A percentile compares a stretch with the other conserved stretches of the same genome.
These are phyloP conservation scores for Nyleta sp. DNA, from an alignment of 2,888 invertebrate species.

Conservation along the genomic window DNA sequence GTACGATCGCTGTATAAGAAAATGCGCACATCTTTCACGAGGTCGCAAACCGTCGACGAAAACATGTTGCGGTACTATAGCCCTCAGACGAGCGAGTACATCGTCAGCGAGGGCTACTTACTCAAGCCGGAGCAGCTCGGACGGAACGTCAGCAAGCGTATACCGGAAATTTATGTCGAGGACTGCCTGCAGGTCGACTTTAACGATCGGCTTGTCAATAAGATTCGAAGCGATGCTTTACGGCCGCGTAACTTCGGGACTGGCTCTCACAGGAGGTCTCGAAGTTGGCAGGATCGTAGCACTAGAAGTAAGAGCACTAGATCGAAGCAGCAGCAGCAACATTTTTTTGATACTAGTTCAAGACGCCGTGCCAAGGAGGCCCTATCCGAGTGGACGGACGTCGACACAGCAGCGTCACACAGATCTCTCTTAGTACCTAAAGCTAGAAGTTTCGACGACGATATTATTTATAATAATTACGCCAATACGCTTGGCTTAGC, in stretches of 20 bases:
- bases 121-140: constrained; percentile 74
- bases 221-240: constrained; percentile 72
- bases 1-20: constrained; percentile 82
- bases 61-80: constrained; percentile 79
- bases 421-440: too few relatives aligned
- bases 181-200: constrained; percentile 77
- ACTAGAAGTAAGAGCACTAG: constrained; percentile 54
- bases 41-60: constrained; percentile 81
- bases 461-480: constrained; percentile 70
- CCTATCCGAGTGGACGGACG: too few relatives aligned
- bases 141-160: constrained; percentile 66
- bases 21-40: constrained; percentile 81
- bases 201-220: constrained; percentile 75
- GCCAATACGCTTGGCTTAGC: constrained; percentile 44
- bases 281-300: constrained; percentile 73
- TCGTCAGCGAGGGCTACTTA: constrained; percentile 75
- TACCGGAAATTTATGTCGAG: constrained; percentile 79
- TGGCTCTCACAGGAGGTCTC: constrained; percentile 66
- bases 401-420: too few relatives aligned
- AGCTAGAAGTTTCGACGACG: constrained; percentile 79
- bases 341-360: constrained; percentile 65
- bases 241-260: constrained; percentile 64
- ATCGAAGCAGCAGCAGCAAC: constrained; percentile 53
- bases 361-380: constrained; percentile 64
- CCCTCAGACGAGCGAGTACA: constrained; percentile 79